phyloP scores from a whole-genome alignment of 2,888 invertebrate genomes.

The Taphrorychus bicolor region DNA sequence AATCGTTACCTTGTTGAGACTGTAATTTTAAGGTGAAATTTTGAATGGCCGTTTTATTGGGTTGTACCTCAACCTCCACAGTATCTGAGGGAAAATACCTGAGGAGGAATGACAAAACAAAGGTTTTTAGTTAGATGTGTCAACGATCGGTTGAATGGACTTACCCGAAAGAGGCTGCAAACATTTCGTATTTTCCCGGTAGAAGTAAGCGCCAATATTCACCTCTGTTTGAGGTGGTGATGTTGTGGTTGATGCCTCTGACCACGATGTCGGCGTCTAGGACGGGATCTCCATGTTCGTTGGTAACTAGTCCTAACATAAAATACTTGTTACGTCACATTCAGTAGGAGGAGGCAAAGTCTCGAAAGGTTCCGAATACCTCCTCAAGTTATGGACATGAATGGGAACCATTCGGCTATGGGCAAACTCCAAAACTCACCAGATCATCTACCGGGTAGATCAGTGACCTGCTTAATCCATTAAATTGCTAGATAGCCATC shows the following conservation, averaged over 20 bases:
- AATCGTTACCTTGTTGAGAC: conserved; percentile 48
- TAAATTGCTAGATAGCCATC: too few species aligned
- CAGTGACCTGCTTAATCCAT: too few species aligned
- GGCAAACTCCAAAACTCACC: too few species aligned
- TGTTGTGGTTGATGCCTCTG: conserved; percentile 78
- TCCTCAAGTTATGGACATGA: too few species aligned
- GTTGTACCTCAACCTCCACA: conserved; percentile 56
- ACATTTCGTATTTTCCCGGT: conserved; percentile 84
- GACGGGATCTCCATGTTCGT: conserved; percentile 66
- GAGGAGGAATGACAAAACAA: conserved; percentile 21
- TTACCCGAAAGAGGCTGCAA: conserved; percentile 77
- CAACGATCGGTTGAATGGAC: conserved; percentile 37
- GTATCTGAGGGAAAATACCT: conserved; percentile 62
- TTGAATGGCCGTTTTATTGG: conserved; percentile 57
- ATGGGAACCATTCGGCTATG: too few species aligned
- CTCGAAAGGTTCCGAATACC: too few species aligned
- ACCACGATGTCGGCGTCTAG: conserved; percentile 79
- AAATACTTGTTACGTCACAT: too few species aligned
- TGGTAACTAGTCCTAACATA: conserved; percentile 13
- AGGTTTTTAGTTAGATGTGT: neutral
- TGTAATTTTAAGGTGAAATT: conserved; percentile 59
- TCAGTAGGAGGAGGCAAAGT: too few species aligned
- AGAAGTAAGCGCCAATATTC: conserved; percentile 94
- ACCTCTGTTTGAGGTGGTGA: conserved; percentile 80
- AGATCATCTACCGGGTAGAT: too few species aligned